Conservation (phyloP, 2,888 invertebrate genomes). For the Physocephala rufipes region DNA sequence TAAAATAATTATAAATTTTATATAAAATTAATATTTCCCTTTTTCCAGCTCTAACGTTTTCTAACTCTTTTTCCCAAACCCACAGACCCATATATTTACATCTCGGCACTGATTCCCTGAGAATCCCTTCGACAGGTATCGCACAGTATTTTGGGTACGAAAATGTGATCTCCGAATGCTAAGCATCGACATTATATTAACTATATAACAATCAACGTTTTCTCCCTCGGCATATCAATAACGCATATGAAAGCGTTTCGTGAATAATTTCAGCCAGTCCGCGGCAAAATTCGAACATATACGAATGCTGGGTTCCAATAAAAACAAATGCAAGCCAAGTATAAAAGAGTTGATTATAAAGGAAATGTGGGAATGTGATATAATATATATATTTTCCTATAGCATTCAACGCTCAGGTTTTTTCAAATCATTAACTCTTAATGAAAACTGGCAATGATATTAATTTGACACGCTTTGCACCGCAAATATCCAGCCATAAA, state of each 20-base stretch:
- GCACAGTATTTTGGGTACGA: slow-evolving; percentile 84
- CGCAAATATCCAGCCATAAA: slow-evolving; percentile 75
- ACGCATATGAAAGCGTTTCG: slow-evolving; percentile 78
- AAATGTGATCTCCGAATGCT: slow-evolving; percentile 83
- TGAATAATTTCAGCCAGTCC: slow-evolving; percentile 77
- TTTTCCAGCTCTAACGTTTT: not conserved
- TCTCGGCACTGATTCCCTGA: slow-evolving; percentile 84
- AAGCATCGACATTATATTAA: slow-evolving; percentile 77
- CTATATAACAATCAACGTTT: slow-evolving; percentile 79
- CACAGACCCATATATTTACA: slow-evolving; percentile 54
- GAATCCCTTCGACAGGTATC: slow-evolving; percentile 82
- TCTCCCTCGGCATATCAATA: slow-evolving; percentile 75
- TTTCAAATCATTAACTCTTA: slow-evolving; percentile 85
- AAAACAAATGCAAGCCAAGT: slow-evolving; percentile 80
- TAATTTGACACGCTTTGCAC: slow-evolving; percentile 88
- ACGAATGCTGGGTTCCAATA: slow-evolving; percentile 81
- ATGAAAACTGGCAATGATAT: slow-evolving; percentile 91
- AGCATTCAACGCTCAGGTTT: slow-evolving; percentile 90
- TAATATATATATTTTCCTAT: slow-evolving; percentile 50
- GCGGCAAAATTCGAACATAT: slow-evolving; percentile 74
- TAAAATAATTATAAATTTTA: no score
- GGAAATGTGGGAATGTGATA: no score
- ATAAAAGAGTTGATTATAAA: no score
- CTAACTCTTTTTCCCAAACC: slow-evolving; percentile 57
- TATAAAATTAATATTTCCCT: no score